These are phyloP conservation scores for Drusus annulatus DNA, from an alignment of 1,140 invertebrate genomes.

Conservation along the genomic window DNA sequence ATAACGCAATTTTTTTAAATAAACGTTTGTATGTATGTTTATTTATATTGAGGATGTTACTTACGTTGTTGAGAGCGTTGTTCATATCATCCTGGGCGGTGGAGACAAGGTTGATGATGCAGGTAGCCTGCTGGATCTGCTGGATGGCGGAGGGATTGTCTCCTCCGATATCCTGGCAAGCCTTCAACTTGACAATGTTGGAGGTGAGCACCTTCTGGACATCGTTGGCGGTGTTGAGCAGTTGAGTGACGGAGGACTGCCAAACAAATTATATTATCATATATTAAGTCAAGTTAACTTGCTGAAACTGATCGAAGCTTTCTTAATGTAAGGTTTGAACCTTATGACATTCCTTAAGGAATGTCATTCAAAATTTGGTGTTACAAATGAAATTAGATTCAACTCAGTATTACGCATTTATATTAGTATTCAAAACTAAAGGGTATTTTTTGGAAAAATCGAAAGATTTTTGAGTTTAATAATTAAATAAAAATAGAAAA, in stretches of 20 bases:
- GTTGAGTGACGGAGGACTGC: background rate
- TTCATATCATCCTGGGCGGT: constrained; percentile 8
- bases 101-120: constrained; percentile 24
- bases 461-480: no score
- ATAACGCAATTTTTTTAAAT: no score
- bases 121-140: constrained; percentile 30
- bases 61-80: background rate
- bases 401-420: no score
- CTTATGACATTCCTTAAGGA: no score
- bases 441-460: no score
- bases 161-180: constrained; percentile 35
- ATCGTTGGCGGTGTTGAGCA: background rate
- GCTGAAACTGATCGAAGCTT: no score
- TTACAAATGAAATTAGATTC: no score
- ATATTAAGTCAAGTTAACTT: background rate
- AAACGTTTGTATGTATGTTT: no score
- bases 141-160: constrained; percentile 32
- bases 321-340: no score
- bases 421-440: no score
- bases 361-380: no score
- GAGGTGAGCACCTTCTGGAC: background rate
- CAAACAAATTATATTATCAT: background rate
- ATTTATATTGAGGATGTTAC: background rate
- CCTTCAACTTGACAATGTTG: constrained; percentile 13
- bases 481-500: no score